Percentiles rank a stretch among this genome's conserved stretches.
Evolutionary conservation across 2,888 invertebrate genomes (phyloP).

Genomic region (Eurytoma californica): DNA sequence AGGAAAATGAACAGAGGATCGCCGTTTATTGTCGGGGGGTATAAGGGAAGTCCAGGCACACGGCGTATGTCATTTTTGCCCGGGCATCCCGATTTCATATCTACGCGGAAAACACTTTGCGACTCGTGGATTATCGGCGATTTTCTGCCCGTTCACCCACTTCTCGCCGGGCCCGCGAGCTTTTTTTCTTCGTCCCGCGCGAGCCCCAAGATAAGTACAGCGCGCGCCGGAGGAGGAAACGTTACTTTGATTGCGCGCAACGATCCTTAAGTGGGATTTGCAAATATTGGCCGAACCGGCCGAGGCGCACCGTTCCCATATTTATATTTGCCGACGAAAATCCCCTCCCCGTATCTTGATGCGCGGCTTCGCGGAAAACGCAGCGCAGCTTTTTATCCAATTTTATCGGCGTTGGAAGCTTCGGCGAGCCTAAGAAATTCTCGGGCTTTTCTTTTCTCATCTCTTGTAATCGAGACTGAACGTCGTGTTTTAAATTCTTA

Average conservation of each 20-base stretch:
- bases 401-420: not conserved
- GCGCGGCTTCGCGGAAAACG: not conserved
- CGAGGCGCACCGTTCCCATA: conserved; percentile 25
- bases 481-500: too few relatives aligned
- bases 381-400: too few relatives aligned
- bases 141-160: conserved; percentile 51
- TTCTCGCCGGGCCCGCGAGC: conserved; percentile 39
- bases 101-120: conserved; percentile 53
- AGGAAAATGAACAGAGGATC: too few relatives aligned
- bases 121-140: conserved; percentile 47
- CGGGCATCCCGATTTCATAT: conserved; percentile 38
- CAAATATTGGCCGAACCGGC: conserved; percentile 48
- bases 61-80: conserved; percentile 42
- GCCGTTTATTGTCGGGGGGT: too few relatives aligned
- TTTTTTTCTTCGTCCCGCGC: not conserved
- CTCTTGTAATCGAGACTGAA: too few relatives aligned
- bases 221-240: conserved; percentile 16
- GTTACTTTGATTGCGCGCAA: conserved; percentile 53
- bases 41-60: too few relatives aligned
- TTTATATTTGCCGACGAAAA: conserved; percentile 28
- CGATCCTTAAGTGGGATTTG: conserved; percentile 43
- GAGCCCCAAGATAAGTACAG: not conserved
- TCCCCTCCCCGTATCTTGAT: conserved; percentile 18
- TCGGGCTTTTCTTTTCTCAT: not conserved
- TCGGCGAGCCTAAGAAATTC: not conserved